A percentile compares a stretch with the other conserved stretches of the same genome.
Evolutionary conservation across 2,113 vertebrate genomes (phyloP).

Genomic region (Albula glossodonta): DNA sequence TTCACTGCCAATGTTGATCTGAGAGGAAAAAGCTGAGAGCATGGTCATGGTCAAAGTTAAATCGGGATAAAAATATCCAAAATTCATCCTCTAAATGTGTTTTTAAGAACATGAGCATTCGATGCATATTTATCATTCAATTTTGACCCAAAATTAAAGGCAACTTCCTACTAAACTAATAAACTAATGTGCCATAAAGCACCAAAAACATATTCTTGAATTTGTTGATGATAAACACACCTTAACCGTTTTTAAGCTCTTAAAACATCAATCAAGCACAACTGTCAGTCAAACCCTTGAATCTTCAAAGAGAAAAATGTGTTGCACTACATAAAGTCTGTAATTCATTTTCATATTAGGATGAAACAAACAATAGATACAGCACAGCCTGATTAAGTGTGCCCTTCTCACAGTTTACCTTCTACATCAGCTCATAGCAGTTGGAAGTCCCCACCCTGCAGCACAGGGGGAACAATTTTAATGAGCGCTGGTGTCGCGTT

Average conservation of each 20-base stretch:
- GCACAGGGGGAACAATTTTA: constrained; percentile 57
- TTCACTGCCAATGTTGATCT: no score
- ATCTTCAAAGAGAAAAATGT: background rate
- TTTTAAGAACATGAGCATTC: no score
- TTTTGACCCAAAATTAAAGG: no score
- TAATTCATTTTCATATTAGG: background rate
- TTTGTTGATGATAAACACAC: background rate
- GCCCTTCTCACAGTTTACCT: constrained; percentile 28
- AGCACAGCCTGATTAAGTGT: background rate
- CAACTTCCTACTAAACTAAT: background rate
- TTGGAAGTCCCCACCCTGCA: constrained; percentile 54
- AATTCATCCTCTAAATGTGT: no score
- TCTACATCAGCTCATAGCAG: constrained; percentile 37
- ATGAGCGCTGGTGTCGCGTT: constrained; percentile 79
- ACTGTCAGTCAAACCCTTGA: background rate
- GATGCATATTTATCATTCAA: no score
- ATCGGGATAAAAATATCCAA: no score
- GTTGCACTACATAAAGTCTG: background rate
- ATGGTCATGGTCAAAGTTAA: no score
- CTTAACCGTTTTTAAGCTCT: no score
- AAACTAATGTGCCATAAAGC: background rate
- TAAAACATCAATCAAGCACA: no score
- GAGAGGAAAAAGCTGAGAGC: no score
- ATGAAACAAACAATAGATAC: background rate
- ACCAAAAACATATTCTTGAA: background rate